These are phyloP conservation scores for Hyppa rectilinea DNA, from an alignment of 2,888 invertebrate genomes.

Conservation along the genomic window DNA sequence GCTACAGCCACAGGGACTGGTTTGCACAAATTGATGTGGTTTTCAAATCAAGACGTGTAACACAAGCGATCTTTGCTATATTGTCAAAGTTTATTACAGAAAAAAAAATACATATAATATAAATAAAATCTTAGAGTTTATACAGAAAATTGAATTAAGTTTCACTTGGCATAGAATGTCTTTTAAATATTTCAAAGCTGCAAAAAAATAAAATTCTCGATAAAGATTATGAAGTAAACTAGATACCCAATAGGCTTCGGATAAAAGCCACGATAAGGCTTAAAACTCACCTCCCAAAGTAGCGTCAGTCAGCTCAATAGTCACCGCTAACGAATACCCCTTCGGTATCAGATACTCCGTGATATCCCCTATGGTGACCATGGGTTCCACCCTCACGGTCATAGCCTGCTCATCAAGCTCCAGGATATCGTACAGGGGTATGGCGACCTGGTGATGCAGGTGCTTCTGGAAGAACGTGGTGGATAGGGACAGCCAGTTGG, in stretches of 20 bases:
- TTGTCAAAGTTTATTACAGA: not conserved
- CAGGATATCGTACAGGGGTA: slow-evolving; percentile 92
- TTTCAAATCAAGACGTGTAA: not conserved
- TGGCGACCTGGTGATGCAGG: slow-evolving; percentile 91
- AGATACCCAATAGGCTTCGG: not conserved
- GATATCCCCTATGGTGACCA: slow-evolving; percentile 92
- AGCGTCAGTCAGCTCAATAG: slow-evolving; percentile 93
- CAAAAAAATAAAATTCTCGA: not conserved
- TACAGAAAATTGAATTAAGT: not conserved
- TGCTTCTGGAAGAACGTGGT: slow-evolving; percentile 92
- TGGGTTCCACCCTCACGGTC: slow-evolving; percentile 92
- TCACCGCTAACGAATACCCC: slow-evolving; percentile 93
- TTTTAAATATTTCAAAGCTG: not conserved
- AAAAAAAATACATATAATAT: not conserved
- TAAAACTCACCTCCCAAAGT: slow-evolving; percentile 90
- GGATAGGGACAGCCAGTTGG: slow-evolving; percentile 93
- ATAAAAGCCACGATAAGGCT: not conserved
- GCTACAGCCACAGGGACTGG: not conserved
- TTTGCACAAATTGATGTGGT: not conserved
- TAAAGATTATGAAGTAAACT: not conserved
- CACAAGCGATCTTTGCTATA: not conserved
- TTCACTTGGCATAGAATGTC: not conserved
- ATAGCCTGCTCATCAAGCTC: slow-evolving; percentile 90
- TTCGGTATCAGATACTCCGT: slow-evolving; percentile 91
- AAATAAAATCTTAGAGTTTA: not conserved